phyloP scores from a whole-genome alignment of 23 tunicate genomes.

The Botrylloides violaceus region DNA sequence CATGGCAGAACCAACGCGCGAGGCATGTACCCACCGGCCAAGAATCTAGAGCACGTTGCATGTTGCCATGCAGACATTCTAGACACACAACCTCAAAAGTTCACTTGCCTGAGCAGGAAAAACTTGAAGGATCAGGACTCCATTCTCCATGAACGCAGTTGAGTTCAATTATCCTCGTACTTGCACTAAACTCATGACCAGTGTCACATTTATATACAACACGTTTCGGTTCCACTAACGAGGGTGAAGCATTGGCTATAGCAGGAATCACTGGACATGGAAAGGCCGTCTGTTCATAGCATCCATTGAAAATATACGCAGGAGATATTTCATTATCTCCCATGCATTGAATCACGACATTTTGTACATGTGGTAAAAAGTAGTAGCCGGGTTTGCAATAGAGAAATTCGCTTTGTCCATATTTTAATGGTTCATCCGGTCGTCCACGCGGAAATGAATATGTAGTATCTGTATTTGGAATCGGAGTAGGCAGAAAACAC shows the following conservation, averaged over 20 bases:
- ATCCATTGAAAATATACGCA: not conserved
- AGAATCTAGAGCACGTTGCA: no score
- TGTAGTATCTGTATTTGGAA: constrained; percentile 10
- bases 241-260: not conserved
- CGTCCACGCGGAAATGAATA: not conserved
- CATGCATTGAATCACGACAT: constrained; percentile 1
- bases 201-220: not conserved
- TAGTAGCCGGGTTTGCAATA: constrained; percentile 24
- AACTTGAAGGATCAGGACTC: constrained; percentile 13
- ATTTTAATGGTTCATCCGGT: not conserved
- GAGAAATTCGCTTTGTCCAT: not conserved
- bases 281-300: not conserved
- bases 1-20: no score
- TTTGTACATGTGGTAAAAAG: constrained; percentile 9
- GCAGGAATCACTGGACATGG: not conserved
- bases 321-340: constrained; percentile 5
- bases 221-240: not conserved
- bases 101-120: constrained; percentile 4
- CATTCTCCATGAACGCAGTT: constrained; percentile 1
- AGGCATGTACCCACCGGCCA: no score
- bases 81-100: no score
- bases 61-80: no score
- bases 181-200: not conserved
- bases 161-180: not conserved
- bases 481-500: constrained; percentile 1